Percentiles rank a stretch among this genome's conserved stretches.
These are phyloP conservation scores for Spilosoma lubricipeda DNA, from an alignment of 2,888 invertebrate genomes.

Conservation along the genomic window DNA sequence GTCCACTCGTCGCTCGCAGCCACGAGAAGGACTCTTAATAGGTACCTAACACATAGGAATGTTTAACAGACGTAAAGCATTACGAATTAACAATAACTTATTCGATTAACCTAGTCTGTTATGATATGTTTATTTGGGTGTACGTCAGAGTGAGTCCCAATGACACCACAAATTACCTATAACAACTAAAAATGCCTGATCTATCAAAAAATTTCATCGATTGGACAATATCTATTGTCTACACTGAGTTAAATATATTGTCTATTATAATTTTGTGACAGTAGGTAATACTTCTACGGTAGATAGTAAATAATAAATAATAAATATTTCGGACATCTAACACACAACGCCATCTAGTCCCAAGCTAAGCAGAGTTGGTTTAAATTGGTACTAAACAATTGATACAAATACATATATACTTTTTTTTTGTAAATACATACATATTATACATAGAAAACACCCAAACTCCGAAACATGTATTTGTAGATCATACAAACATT, in stretches of 20 bases:
- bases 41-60: constrained; percentile 45
- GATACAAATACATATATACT: too few relatives aligned
- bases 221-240: constrained; percentile 64
- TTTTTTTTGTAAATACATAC: too few relatives aligned
- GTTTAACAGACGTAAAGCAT: constrained; percentile 40
- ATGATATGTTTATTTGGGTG: constrained; percentile 21
- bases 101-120: constrained; percentile 40
- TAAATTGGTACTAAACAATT: too few relatives aligned
- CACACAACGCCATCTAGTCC: too few relatives aligned
- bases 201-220: constrained; percentile 65
- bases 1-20: constrained; percentile 66
- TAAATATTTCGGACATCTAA: too few relatives aligned
- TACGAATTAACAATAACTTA: constrained; percentile 46
- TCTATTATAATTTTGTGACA: constrained; percentile 72
- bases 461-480: too few relatives aligned
- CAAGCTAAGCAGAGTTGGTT: too few relatives aligned
- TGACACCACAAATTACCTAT: constrained; percentile 21
- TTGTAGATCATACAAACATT: too few relatives aligned
- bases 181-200: constrained; percentile 60
- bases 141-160: constrained; percentile 24
- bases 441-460: too few relatives aligned
- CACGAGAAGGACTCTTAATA: constrained; percentile 43
- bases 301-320: too few relatives aligned
- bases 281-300: constrained; percentile 56
- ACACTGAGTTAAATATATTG: too few relatives aligned